Percentiles rank a stretch among this genome's conserved stretches.
Evolutionary conservation across 1,140 invertebrate species (phyloP).

Genomic region (Hyles vespertilio): DNA sequence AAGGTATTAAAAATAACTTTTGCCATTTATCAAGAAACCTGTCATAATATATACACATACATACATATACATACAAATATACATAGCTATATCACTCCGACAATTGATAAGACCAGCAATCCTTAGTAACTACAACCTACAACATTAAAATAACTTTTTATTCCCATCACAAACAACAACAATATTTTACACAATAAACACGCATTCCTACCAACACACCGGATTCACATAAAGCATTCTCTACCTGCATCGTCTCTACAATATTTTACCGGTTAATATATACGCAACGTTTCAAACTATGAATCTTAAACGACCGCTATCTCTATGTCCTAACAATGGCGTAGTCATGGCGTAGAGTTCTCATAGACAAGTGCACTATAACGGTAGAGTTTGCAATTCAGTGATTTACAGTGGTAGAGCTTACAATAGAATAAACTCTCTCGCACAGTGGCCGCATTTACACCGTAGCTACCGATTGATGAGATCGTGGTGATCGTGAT

Average conservation of each 20-base stretch:
- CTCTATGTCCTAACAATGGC: slow-evolving; percentile 43
- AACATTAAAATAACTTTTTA: too few species aligned
- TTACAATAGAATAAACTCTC: slow-evolving; percentile 60
- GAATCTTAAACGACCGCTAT: slow-evolving; percentile 45
- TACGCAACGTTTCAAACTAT: slow-evolving; percentile 33
- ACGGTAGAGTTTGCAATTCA: slow-evolving; percentile 59
- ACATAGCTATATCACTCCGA: too few species aligned
- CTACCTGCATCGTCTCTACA: slow-evolving; percentile 5
- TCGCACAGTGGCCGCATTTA: slow-evolving; percentile 23
- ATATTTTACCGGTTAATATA: slow-evolving; percentile 20
- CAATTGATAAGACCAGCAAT: too few species aligned
- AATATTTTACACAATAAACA: too few species aligned
- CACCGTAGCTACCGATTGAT: slow-evolving; percentile 19
- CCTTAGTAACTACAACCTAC: too few species aligned
- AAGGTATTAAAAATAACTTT: too few species aligned
- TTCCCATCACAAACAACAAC: too few species aligned
- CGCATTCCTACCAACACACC: too few species aligned
- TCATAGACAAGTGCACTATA: slow-evolving; percentile 60
- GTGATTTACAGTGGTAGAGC: slow-evolving; percentile 57
- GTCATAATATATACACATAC: too few species aligned
- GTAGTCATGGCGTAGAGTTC: slow-evolving; percentile 39
- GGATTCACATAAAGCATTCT: background rate
- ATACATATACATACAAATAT: too few species aligned
- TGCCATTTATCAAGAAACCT: too few species aligned
- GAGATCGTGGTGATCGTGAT: too few species aligned